These are phyloP conservation scores for Anoplopoma fimbria DNA, from an alignment of 2,113 vertebrate species.

Conservation along the genomic window DNA sequence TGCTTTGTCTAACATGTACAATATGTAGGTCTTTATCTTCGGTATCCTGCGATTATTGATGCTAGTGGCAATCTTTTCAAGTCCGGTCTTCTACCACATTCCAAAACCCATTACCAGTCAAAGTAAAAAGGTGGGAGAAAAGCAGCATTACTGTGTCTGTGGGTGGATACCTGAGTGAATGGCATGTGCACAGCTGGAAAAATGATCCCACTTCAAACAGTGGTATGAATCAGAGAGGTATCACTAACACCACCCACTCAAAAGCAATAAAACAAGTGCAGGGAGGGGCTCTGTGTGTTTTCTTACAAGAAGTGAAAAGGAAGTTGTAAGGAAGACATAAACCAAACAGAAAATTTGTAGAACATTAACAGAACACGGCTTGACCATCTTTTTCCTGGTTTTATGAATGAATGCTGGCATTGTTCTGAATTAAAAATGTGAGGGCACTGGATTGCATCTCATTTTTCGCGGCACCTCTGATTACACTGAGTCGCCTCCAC, in stretches of 20 bases:
- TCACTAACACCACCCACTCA: slow-evolving; percentile 81
- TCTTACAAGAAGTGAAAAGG: slow-evolving; percentile 63
- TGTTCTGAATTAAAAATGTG: too few species aligned
- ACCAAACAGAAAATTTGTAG: slow-evolving; percentile 24
- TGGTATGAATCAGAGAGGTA: slow-evolving; percentile 79
- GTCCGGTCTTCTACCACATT: slow-evolving; percentile 58
- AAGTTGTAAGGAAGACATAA: slow-evolving; percentile 35
- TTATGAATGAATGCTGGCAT: slow-evolving; percentile 63
- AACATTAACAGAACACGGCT: slow-evolving; percentile 56
- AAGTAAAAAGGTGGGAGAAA: slow-evolving; percentile 14
- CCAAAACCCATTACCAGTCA: slow-evolving; percentile 59
- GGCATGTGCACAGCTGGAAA: slow-evolving; percentile 78
- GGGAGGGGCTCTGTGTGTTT: slow-evolving; percentile 32
- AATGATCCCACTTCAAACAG: slow-evolving; percentile 83
- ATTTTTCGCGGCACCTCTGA: slow-evolving; percentile 2
- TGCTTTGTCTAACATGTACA: slow-evolving; percentile 11
- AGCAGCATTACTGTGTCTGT: slow-evolving; percentile 59
- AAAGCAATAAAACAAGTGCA: slow-evolving; percentile 79
- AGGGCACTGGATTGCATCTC: too few species aligned
- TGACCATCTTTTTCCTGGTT: slow-evolving; percentile 21
- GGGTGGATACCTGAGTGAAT: slow-evolving; percentile 76
- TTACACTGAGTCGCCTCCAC: slow-evolving; percentile 8
- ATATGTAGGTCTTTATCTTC: slow-evolving; percentile 16
- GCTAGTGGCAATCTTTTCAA: slow-evolving; percentile 56
- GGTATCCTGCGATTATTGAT: slow-evolving; percentile 22